These are phyloP conservation scores for Amiota communis DNA, from an alignment of 2,888 invertebrate genomes.

Conservation along the genomic window DNA sequence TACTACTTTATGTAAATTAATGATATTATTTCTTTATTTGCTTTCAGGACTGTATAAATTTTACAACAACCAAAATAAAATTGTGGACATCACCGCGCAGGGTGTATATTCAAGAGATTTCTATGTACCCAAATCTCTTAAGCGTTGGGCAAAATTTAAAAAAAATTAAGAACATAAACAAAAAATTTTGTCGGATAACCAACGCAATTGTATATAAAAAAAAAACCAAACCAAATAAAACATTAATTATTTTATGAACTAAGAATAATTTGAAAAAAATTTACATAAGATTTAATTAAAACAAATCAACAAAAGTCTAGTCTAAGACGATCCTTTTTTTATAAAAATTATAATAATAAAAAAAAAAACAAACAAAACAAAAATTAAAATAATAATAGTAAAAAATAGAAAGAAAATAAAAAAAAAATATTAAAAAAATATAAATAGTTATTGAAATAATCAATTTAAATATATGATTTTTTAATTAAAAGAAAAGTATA, in stretches of 20 bases:
- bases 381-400: not conserved
- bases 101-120: constrained; percentile 72
- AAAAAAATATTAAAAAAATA: constrained; percentile 16
- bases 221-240: constrained; percentile 44
- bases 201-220: constrained; percentile 69
- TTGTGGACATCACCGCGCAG: constrained; percentile 74
- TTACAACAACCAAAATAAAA: constrained; percentile 58
- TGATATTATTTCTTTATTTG: not conserved
- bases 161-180: constrained; percentile 25
- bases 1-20: not conserved
- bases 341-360: constrained; percentile 29
- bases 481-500: constrained; percentile 33
- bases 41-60: constrained; percentile 70
- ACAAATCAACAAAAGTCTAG: constrained; percentile 42
- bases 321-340: constrained; percentile 51
- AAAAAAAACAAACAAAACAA: constrained; percentile 27
- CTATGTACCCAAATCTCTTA: constrained; percentile 73
- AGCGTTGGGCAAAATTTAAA: constrained; percentile 60
- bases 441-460: not conserved
- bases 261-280: constrained; percentile 39
- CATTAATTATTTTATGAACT: constrained; percentile 39
- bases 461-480: not conserved
- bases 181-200: constrained; percentile 68
- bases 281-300: constrained; percentile 38
- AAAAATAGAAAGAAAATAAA: not conserved